Evolutionary conservation across 2,113 vertebrate genomes (phyloP), one percentile per base, ranked within the genome.

Genomic region (Danionella cerebrum): DNA sequence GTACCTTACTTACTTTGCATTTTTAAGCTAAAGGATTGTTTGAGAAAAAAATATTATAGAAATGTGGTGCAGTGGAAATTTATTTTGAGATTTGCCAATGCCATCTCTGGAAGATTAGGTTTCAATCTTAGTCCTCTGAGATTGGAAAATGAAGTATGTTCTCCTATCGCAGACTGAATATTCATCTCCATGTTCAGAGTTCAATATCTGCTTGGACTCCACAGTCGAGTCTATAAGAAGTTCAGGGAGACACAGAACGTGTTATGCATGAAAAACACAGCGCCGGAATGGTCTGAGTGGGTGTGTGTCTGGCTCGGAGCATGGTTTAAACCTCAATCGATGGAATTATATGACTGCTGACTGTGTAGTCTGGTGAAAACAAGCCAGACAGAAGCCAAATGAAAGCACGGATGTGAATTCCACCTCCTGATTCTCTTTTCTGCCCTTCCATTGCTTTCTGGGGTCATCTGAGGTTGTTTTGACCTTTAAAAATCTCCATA

Each of bases 221-320:
- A 45, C 71, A 64, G 57, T 16, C 31, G 25, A 58, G 69, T 71
- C 55, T 67, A 58, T 64, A 55, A 42, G 58, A 73, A 64, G 50
- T 58, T 47, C 39, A 27, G 25, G 24, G 22, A 68, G 22, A 13
- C 5, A n/a, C 6, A 45, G 31, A 36, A 52, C 9, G 25, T 31
- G 31, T 22, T 27, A 24, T 35, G 9, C 18, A 54, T 63, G 1
- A 22, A 35, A 63, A 45, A 14, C 11, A 3, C 11, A 33, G 27
- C 24, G n/a, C 13, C 24, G 12, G 35, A 47, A 21, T 21, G 6
- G 14, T 18, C 3, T 29, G 8, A 11, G 36, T 16, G 10, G 24
- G 1, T 21, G 27, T 64, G 36, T 53, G 24, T 33, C 27, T n/a
- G n/a, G n/a, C n/a, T n/a, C n/a, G n/a, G n/a, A 27, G 14, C 22